These are phyloP conservation scores for Lomographa bimaculata DNA, from an alignment of 2,888 invertebrate species.

Conservation along the genomic window DNA sequence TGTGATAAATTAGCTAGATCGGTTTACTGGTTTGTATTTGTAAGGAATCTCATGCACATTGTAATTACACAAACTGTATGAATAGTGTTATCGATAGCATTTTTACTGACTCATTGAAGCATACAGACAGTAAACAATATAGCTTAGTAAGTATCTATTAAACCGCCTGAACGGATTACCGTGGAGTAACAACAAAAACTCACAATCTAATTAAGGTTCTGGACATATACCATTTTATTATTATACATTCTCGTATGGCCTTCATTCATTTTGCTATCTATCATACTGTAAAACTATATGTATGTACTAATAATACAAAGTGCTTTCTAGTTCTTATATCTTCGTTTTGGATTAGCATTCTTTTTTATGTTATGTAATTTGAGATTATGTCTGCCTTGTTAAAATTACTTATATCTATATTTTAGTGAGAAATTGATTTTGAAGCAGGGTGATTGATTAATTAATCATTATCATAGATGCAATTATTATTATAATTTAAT, in stretches of 20 bases:
- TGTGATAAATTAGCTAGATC: constrained; percentile 8
- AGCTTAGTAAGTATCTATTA: constrained; percentile 19
- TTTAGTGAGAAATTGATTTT: no score
- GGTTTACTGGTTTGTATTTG: constrained; percentile 13
- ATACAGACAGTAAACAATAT: constrained; percentile 9
- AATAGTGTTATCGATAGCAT: no score
- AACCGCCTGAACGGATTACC: constrained; percentile 6
- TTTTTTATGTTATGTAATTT: no score
- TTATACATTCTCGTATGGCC: constrained; percentile 3
- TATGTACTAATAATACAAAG: no score
- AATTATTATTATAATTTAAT: not conserved
- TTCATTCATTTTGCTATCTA: constrained; percentile 8
- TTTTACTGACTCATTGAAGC: not conserved
- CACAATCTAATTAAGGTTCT: constrained; percentile 18
- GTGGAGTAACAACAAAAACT: constrained; percentile 1
- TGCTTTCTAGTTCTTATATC: no score
- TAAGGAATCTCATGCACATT: constrained; percentile 31
- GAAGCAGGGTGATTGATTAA: no score
- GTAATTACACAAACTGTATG: constrained; percentile 1
- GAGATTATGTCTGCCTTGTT: no score
- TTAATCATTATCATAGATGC: no score
- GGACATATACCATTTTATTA: constrained; percentile 4
- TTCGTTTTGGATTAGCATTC: no score
- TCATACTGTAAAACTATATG: no score
- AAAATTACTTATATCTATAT: no score